Conservation (phyloP, 2,113 vertebrate genomes). For the Menidia beryllina region DNA sequence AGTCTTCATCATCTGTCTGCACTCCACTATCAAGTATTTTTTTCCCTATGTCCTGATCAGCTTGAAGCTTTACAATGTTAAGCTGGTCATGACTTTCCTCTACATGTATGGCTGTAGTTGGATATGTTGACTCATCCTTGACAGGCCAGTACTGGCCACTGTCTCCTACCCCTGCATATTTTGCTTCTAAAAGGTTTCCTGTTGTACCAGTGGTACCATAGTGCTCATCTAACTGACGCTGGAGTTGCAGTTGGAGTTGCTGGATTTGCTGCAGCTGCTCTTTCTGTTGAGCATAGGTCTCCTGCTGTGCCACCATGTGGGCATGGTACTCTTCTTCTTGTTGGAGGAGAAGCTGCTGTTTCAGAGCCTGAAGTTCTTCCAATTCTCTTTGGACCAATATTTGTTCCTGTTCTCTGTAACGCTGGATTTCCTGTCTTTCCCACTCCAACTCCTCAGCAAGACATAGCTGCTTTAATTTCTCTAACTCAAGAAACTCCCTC, state of each 20-base stretch:
- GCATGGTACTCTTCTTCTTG: slow-evolving; percentile 97
- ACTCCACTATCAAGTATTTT: slow-evolving; percentile 94
- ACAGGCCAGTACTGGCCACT: slow-evolving; percentile 91
- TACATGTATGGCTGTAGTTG: slow-evolving; percentile 78
- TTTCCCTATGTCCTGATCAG: slow-evolving; percentile 86
- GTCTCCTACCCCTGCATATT: slow-evolving; percentile 87
- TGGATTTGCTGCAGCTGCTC: slow-evolving; percentile 96
- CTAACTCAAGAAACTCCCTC: slow-evolving; percentile 94
- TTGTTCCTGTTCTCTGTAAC: slow-evolving; percentile 96
- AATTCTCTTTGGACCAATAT: slow-evolving; percentile 97
- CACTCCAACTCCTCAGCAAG: slow-evolving; percentile 97
- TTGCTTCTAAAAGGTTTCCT: slow-evolving; percentile 89
- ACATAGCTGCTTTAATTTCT: slow-evolving; percentile 96
- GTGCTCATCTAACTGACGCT: slow-evolving; percentile 94
- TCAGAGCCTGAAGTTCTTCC: slow-evolving; percentile 95
- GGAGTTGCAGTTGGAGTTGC: slow-evolving; percentile 94
- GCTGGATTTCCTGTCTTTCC: slow-evolving; percentile 98
- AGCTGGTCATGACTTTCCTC: slow-evolving; percentile 86
- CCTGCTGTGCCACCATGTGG: slow-evolving; percentile 95
- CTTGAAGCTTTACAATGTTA: slow-evolving; percentile 84
- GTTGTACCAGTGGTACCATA: slow-evolving; percentile 74
- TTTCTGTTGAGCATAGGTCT: slow-evolving; percentile 94
- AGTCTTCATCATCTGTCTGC: slow-evolving; percentile 97
- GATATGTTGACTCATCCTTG: slow-evolving; percentile 86
- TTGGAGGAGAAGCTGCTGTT: slow-evolving; percentile 94